phyloP scores from a whole-genome alignment of 2,113 vertebrate species.

The Aspiorhynchus laticeps region DNA sequence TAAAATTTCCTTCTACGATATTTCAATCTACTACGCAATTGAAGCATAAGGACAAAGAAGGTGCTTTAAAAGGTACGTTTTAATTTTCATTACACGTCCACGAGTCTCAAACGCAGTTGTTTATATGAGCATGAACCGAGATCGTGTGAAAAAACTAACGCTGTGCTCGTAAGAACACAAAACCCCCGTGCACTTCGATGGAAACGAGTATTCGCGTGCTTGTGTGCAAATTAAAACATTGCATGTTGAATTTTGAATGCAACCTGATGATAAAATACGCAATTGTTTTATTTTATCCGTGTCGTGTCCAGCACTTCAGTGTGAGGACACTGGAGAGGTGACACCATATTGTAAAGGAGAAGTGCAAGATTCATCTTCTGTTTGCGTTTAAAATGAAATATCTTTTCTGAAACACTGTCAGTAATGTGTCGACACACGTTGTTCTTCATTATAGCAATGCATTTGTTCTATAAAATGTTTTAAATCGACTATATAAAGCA shows the following conservation, averaged over 20 bases:
- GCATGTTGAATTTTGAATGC: background rate
- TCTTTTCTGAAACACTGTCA: background rate
- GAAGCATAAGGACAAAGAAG: conserved; percentile 66
- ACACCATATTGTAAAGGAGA: conserved; percentile 28
- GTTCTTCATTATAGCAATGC: background rate
- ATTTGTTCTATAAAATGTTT: background rate
- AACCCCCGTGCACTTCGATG: background rate
- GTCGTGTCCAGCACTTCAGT: background rate
- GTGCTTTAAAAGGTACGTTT: conserved; percentile 42
- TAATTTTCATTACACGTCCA: background rate
- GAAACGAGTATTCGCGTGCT: background rate
- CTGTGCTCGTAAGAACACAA: background rate
- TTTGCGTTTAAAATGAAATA: background rate
- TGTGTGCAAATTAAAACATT: background rate
- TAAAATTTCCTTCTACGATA: conserved; percentile 68
- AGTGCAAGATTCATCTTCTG: background rate
- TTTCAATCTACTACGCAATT: conserved; percentile 64
- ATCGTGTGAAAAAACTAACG: background rate
- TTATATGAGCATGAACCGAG: background rate
- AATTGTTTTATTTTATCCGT: conserved; percentile 21
- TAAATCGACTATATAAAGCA: background rate
- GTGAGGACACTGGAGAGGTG: conserved; percentile 36
- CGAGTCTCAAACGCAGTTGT: background rate
- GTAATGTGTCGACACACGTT: background rate
- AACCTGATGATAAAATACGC: conserved; percentile 9